Evolutionary conservation across 2,113 vertebrate species (phyloP), one percentile per base, ranked within the genome.

Genomic region (Gavialis gangeticus): DNA sequence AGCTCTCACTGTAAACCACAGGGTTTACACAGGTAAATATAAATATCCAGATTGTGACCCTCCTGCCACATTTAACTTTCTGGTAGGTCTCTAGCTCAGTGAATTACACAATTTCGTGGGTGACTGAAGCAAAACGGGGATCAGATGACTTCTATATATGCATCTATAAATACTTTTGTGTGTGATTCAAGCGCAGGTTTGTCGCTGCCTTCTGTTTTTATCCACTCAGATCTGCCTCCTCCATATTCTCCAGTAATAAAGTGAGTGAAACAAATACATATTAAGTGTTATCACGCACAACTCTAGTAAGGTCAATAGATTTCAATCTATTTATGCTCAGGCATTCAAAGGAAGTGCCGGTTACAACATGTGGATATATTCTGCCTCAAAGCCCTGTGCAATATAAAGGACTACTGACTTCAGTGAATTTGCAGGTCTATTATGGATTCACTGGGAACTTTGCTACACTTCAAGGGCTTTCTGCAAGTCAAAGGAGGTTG

Each of bases 161-260:
- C 46, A 46, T 46, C 46, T 46, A 46, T 46, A 82, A 90, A 81
- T 85, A 62, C 54, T 73, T 80, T 69, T 85, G 91, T 94, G 59
- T 85, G 91, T 94, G 59, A 95, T 84, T 92, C 79, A 84, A 85
- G 87, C 79, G 86, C 34, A 1, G 18, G 85, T 91, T 92, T 94
- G 80, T 84, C 86, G 92, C 30, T 86, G 57, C 16, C 63, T 90
- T 75, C 19, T 14, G 34, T 80, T 82, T 89, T 75, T 37, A 91
- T 90, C 28, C 5, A 81, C 55, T 90, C 55, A 82, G 58, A 78
- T 86, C 62, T 96, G 46, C 56, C n/a, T 90, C 5, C 22, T 59
- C 88, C 71, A 30, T 81, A 62, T 91, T 90, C 66, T 85, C 58
- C 21, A 62, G 79, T 62, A 71, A 91, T 78, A 88, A 90, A 95